These are phyloP conservation scores for Mallotus villosus DNA, from an alignment of 2,797 vertebrate species.

Conservation along the genomic window DNA sequence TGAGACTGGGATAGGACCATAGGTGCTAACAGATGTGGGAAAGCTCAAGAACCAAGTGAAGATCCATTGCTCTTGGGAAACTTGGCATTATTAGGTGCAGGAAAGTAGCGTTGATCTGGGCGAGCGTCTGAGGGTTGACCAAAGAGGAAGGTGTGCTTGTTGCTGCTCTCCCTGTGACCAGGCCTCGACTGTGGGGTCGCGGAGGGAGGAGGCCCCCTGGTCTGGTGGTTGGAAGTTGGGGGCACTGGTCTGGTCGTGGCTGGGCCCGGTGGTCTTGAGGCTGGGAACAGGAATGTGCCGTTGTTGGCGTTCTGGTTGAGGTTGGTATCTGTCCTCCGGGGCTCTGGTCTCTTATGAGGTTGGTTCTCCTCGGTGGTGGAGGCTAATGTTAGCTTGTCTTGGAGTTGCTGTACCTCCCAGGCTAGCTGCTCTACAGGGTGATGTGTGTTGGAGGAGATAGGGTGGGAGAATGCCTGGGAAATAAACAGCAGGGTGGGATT, in stretches of 20 bases:
- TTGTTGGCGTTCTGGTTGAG: constrained; percentile 79
- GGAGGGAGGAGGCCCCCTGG: constrained; percentile 34
- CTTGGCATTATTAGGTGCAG: constrained; percentile 62
- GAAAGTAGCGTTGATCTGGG: constrained; percentile 52
- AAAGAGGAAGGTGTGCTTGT: constrained; percentile 80
- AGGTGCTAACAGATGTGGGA: background rate
- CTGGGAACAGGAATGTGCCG: constrained; percentile 76
- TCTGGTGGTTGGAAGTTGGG: constrained; percentile 49
- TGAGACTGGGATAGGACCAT: background rate
- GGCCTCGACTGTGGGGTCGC: constrained; percentile 28
- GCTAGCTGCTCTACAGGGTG: constrained; percentile 77
- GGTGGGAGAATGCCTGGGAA: constrained; percentile 71
- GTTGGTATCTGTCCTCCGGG: constrained; percentile 62
- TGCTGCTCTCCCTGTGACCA: constrained; percentile 56
- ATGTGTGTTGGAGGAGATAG: constrained; percentile 63
- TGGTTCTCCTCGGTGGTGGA: constrained; percentile 51
- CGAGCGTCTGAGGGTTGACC: constrained; percentile 60
- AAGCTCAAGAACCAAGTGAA: constrained; percentile 61
- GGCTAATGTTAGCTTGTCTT: constrained; percentile 61
- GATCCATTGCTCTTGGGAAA: constrained; percentile 66
- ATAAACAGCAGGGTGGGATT: background rate
- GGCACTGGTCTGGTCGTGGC: constrained; percentile 27
- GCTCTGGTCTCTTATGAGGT: constrained; percentile 50
- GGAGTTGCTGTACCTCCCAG: constrained; percentile 75
- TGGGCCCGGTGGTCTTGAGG: constrained; percentile 47